Percentiles rank a stretch among this genome's conserved stretches.
phyloP scores from a whole-genome alignment of 1,140 invertebrate genomes.

The Drosophila melanica region DNA sequence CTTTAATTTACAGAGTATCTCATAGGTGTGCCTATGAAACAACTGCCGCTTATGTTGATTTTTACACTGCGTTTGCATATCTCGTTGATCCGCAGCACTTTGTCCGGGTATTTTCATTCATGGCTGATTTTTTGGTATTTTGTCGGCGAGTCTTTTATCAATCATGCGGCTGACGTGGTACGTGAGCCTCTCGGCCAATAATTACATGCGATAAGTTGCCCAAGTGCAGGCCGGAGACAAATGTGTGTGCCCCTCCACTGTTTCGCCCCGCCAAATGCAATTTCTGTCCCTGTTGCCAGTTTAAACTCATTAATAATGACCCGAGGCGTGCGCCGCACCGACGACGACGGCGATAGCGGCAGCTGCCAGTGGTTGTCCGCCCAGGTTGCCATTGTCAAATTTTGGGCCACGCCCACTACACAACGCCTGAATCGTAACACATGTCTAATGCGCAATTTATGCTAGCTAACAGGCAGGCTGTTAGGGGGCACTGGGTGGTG shows the following conservation, averaged over 20 bases:
- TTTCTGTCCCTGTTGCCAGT: constrained; percentile 56
- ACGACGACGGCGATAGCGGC: constrained; percentile 23
- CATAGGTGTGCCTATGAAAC: neutral
- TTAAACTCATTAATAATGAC: constrained; percentile 79
- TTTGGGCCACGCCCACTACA: constrained; percentile 61
- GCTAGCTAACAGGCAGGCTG: constrained; percentile 45
- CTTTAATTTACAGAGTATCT: constrained; percentile 3
- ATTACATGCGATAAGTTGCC: constrained; percentile 80
- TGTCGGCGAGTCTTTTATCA: constrained; percentile 78
- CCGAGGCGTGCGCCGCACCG: constrained; percentile 40
- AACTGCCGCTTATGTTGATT: neutral
- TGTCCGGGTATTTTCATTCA: constrained; percentile 69
- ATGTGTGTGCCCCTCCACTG: constrained; percentile 10
- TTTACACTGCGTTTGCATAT: constrained; percentile 57
- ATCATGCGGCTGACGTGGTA: constrained; percentile 66
- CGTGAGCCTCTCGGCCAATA: constrained; percentile 75
- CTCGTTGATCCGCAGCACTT: constrained; percentile 57
- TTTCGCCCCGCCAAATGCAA: constrained; percentile 16
- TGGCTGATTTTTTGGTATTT: constrained; percentile 74
- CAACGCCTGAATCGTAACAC: constrained; percentile 49
- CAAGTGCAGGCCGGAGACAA: constrained; percentile 40
- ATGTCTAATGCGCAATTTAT: constrained; percentile 73
- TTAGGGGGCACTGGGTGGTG: neutral
- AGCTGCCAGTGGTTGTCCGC: constrained; percentile 42
- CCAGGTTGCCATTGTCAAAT: constrained; percentile 69